A percentile compares a stretch with the other conserved stretches of the same genome.
phyloP scores from a whole-genome alignment of 2,888 invertebrate genomes.

The Synergus gifuensis region DNA sequence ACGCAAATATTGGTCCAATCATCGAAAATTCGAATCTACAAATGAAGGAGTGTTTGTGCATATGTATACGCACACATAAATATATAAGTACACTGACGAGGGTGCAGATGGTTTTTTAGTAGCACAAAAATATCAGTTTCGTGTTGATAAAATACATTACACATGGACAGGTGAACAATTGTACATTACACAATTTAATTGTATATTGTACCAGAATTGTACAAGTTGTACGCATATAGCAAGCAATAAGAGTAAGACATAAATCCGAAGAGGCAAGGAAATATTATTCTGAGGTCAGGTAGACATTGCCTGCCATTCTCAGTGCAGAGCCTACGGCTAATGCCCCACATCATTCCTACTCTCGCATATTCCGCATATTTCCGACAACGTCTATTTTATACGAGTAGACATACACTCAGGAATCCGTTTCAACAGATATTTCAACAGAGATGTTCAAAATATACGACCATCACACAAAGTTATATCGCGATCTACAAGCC shows the following conservation, averaged over 20 bases:
- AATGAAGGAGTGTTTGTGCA: constrained; percentile 3
- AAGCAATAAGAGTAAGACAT: constrained; percentile 50
- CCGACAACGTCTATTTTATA: constrained; percentile 49
- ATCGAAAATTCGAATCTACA: constrained; percentile 34
- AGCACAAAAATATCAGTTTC: constrained; percentile 37
- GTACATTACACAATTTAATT: no score
- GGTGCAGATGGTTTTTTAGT: neutral
- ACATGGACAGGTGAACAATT: constrained; percentile 10
- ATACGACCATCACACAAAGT: neutral
- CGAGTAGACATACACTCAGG: constrained; percentile 32
- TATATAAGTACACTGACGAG: neutral
- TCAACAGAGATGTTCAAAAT: neutral
- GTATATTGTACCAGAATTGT: no score
- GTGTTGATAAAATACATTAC: constrained; percentile 47
- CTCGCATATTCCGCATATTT: constrained; percentile 47
- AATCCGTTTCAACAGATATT: constrained; percentile 33
- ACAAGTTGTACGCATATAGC: no score
- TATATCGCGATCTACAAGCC: no score
- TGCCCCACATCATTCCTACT: constrained; percentile 58
- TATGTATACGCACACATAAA: neutral
- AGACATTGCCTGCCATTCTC: constrained; percentile 54
- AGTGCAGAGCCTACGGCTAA: constrained; percentile 63
- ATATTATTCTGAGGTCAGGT: no score
- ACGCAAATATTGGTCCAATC: constrained; percentile 44
- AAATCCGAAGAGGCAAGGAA: no score